Evolutionary conservation across 2,113 vertebrate genomes (phyloP), one percentile per base, ranked within the genome.

Genomic region (Talpa occidentalis): DNA sequence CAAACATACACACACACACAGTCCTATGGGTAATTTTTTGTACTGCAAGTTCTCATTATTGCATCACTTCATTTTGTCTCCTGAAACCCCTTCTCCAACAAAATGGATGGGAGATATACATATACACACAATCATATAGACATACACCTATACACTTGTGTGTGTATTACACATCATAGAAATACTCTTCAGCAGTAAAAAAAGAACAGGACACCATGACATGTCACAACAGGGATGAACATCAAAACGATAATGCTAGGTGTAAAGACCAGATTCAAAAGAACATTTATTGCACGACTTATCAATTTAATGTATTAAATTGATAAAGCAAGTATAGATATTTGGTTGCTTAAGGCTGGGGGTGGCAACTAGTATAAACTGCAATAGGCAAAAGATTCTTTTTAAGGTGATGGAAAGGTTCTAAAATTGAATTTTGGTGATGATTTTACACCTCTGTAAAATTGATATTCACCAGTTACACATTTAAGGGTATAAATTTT

Each of bases 221-320:
- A 30, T 59, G 35, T 14, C 79, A 12, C 5, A 52, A 37, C 10
- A 93, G 52, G 6, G 26, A 40, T 72, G 79, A 77, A 72, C 26
- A 24, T 72, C 44, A 69, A 85, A 81, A 67, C 59, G 59, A 40
- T 21, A 90, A 91, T 35, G 22, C 10, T 88, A 81, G 81, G 24
- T 66, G n/a, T 66, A 95, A 96, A 91, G 49, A n/a, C 14, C 10
- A 77, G 64, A 72, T 64, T 86, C 54, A 62, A 86, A 77, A 66
- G 1, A 26, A 21, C n/a, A 66, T 28, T 8, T 42, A 77, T 69
- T 35, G n/a, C 52, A n/a, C 62, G 73, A 67, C 60, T 89, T 82
- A 92, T 76, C 49, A 88, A 74, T 54, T 81, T 78, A 94, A 90
- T 66, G 12, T 37, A 70, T 92, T 82, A 70, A 77, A 30, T 22